Percentiles rank a stretch among this genome's conserved stretches.
phyloP scores from a whole-genome alignment of 2,797 vertebrate species.

The Alauda arvensis region DNA sequence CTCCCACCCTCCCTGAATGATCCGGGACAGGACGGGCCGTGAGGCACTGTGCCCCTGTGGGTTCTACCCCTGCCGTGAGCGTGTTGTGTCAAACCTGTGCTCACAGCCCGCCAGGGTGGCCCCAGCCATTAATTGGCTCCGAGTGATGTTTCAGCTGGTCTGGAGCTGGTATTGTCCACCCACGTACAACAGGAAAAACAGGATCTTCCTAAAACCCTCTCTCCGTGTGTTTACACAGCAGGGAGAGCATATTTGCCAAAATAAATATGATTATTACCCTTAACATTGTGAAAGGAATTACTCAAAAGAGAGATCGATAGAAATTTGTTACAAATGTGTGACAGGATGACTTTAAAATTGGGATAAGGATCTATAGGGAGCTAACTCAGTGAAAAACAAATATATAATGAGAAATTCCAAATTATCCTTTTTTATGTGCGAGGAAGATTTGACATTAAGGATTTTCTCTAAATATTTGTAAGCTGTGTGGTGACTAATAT shows the following conservation, averaged over 20 bases:
- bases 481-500: constrained; percentile 31
- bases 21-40: too few species aligned
- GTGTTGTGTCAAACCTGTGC: background rate
- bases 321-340: constrained; percentile 11
- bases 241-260: background rate
- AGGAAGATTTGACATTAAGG: constrained; percentile 39
- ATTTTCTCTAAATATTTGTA: constrained; percentile 60
- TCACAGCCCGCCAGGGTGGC: background rate
- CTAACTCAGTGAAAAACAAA: constrained; percentile 37
- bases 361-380: constrained; percentile 26
- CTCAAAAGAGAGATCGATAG: constrained; percentile 35
- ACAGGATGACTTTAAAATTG: constrained; percentile 37
- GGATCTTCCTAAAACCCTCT: background rate
- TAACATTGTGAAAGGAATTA: constrained; percentile 21
- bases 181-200: background rate
- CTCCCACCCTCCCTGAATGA: too few species aligned
- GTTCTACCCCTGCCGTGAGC: too few species aligned
- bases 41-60: too few species aligned
- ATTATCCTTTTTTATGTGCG: constrained; percentile 18
- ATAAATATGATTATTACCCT: constrained; percentile 18
- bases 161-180: background rate
- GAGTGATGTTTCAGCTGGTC: background rate
- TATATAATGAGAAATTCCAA: constrained; percentile 26
- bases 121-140: background rate
- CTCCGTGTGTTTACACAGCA: constrained; percentile 25